phyloP scores from a whole-genome alignment of 2,797 vertebrate species.

The Melanotaenia maccullochi region DNA sequence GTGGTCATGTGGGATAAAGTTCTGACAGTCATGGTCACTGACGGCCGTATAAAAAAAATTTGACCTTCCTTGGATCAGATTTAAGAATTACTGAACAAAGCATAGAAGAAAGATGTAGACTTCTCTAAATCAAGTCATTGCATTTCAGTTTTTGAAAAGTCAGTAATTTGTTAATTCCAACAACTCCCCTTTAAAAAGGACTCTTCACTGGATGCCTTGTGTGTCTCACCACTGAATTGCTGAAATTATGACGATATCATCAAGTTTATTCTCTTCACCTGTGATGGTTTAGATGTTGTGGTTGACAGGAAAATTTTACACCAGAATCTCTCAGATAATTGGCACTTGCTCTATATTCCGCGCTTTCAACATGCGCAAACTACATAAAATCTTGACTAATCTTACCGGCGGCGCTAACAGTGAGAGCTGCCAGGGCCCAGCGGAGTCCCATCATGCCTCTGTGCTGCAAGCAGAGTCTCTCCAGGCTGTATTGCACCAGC shows the following conservation, averaged over 20 bases:
- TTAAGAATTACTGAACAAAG: neutral
- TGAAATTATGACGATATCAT: neutral
- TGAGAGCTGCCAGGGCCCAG: conserved; percentile 79
- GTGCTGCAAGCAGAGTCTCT: conserved; percentile 82
- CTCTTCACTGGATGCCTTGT: too few species aligned
- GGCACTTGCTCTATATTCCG: neutral
- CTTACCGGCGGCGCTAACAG: conserved; percentile 83
- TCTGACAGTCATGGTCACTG: too few species aligned
- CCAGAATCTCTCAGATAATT: neutral
- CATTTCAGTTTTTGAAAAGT: neutral
- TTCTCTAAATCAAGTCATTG: too few species aligned
- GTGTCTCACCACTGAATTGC: too few species aligned
- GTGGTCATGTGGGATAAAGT: too few species aligned
- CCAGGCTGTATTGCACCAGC: conserved; percentile 83
- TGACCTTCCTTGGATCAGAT: neutral
- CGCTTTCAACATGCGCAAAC: neutral
- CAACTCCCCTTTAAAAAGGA: too few species aligned
- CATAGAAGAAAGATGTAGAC: neutral
- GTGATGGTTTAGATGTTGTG: neutral
- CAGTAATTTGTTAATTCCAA: too few species aligned
- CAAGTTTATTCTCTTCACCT: neutral
- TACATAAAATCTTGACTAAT: neutral
- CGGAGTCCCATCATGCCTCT: conserved; percentile 73
- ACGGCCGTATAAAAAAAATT: neutral
- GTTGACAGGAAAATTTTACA: neutral